These are phyloP conservation scores for Protobothrops mucrosquamatus DNA, from an alignment of 2,113 vertebrate genomes.

Conservation along the genomic window DNA sequence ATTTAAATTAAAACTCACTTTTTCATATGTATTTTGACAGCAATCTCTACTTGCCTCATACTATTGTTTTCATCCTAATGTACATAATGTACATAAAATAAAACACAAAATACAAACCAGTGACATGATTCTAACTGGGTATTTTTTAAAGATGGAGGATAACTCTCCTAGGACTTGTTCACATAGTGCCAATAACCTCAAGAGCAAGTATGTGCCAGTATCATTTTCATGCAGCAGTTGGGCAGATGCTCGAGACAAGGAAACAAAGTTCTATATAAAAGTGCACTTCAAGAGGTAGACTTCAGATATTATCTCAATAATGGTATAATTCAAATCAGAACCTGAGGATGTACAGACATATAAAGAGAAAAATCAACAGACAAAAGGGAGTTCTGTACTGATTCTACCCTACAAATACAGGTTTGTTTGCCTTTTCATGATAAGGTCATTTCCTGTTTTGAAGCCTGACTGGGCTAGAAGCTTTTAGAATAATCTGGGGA, in stretches of 20 bases:
- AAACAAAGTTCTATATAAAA: neutral
- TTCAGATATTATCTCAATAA: neutral
- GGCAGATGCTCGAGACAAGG: neutral
- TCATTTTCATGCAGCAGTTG: neutral
- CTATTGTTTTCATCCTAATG: neutral
- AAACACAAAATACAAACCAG: neutral
- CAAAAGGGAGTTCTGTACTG: neutral
- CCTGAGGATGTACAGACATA: neutral
- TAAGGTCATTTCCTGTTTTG: neutral
- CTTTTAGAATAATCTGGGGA: neutral
- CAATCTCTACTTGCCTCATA: neutral
- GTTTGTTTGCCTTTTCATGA: neutral
- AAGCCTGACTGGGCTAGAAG: neutral
- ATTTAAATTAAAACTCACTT: conserved; percentile 8
- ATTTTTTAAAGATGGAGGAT: neutral
- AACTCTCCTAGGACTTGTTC: neutral
- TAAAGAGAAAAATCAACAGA: neutral
- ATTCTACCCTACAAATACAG: neutral
- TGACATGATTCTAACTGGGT: neutral
- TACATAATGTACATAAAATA: neutral
- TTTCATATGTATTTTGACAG: neutral
- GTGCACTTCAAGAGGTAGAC: neutral
- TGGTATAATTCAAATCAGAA: neutral
- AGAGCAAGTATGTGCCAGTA: neutral
- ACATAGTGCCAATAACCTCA: neutral